Base-by-base conservation (phyloP, 2,113 vertebrate species). In the Corythoichthys haematopterus region DNA sequence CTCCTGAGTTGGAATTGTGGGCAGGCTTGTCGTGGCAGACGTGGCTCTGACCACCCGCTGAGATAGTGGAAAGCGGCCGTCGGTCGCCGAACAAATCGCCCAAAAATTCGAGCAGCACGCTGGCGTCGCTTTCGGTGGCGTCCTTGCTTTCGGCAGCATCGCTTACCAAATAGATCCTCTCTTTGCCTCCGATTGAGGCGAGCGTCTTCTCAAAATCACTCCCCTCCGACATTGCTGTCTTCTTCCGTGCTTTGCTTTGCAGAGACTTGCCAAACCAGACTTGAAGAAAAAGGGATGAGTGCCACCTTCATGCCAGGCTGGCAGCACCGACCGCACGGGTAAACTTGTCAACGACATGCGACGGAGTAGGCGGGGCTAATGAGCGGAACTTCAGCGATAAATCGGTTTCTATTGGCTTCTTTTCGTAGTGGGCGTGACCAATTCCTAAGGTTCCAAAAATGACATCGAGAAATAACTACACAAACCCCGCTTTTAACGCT, bases 111-210 rank as follows among this genome's bases (percentile, higher is more conserved):
- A 83, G 66, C 16, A 93, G 63, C 3, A 84, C 33, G 2, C 52
- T 77, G 7, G 59, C 58, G 56, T 81, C 81, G 20, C 60, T 76
- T 13, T 20, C 81, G 57, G 74, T 79, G 65, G 50, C 73, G 12
- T 80, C 81, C 13, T 84, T 82, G 7, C 64, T 60, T 43, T 53
- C 36, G 43, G 58, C 15, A 2, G 33, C 74, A 13, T 91, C 88
- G 40, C 89, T 76, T 11, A 92, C 80, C 66, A 93, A 52, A 74
- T 89, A 82, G 58, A 92, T 86, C 65, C 69, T 82, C 66, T 91
- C 88, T 66, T 71, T 87, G 1, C 91, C 91, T 11, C 91, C 92
- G 55, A 92, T 90, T 14, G 75, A 68, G 37, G 63, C 52, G 2
- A 93, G 6, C 10, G 64, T 35, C 57, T 70, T 80, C 66, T 76